Evolutionary conservation across 30 jellyfish, hydroid and myxozoan species (phyloP), one percentile per base, ranked within the genome.

Genomic region (Calvadosia cruxmelitensis): DNA sequence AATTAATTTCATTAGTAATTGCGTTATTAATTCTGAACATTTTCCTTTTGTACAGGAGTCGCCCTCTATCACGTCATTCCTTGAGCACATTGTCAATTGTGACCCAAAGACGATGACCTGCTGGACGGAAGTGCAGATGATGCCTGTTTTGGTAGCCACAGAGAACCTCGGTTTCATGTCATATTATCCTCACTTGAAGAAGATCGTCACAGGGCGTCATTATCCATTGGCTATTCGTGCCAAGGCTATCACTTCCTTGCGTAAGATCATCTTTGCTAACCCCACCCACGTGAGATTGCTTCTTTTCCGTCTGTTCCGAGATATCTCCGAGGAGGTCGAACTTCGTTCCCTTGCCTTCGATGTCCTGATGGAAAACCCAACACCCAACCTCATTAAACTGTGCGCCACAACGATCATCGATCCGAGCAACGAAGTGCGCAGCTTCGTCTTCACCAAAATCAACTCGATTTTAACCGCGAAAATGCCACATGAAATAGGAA

Each of bases 361-460:
- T 23, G 78, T 78, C 26, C 70, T 78, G 20, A 78, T 78, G 92
- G 92, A 69, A 30, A 73, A 78, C 70, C 92, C 92, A 29, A 72
- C 72, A 29, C 78, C 83, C 57, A 76, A 51, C 51, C 66, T 78
- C 30, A 34, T 78, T 63, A 76, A 78, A 49, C 68, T 78, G 16
- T 34, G 70, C 23, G 92, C 92, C 67, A 34, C 81, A 5, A 75
- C 69, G 34, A 63, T 71, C 67, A 49, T 29, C 29, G 68, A 35
- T 30, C 83, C 69, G 66, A 10, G 20, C 10, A 42, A 42, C 57
- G 20, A 42, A 42, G 57, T 20, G 20, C 10, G 20, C 10, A 42
- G 57, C 20, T 42, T 5, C 57, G 57, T 42, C 57, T 42, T 42
- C 10, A 5, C 57, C 15, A 42, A 42, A 42, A 5, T 42, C 57